Conservation (phyloP, 2,888 invertebrate species). For the Chrysolina americana region DNA sequence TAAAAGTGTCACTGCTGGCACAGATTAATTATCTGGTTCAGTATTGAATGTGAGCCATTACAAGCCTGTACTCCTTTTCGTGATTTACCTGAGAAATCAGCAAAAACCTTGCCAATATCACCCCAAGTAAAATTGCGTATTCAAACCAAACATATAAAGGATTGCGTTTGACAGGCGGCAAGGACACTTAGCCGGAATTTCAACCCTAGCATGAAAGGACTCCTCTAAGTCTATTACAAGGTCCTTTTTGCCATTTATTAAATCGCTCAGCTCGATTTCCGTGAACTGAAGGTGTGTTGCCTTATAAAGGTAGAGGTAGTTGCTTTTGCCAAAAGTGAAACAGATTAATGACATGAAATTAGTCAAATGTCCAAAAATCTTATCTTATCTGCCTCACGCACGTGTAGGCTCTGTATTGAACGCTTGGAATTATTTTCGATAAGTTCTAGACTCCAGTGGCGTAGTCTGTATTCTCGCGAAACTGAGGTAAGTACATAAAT, state of each 20-base stretch:
- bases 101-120: constrained; percentile 14
- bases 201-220: constrained; percentile 52
- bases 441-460: constrained; percentile 38
- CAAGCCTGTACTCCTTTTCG: neutral
- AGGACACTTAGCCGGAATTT: constrained; percentile 45
- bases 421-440: constrained; percentile 49
- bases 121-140: constrained; percentile 2
- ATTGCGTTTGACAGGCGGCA: constrained; percentile 29
- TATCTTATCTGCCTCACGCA: constrained; percentile 63
- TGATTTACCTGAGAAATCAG: neutral
- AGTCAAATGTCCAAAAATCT: constrained; percentile 68
- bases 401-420: constrained; percentile 57
- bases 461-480: neutral
- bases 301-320: constrained; percentile 60
- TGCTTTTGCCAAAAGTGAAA: constrained; percentile 64
- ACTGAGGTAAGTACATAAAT: too few relatives aligned
- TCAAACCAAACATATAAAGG: neutral
- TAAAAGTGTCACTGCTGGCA: too few relatives aligned
- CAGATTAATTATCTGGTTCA: too few relatives aligned
- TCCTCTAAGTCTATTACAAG: constrained; percentile 52
- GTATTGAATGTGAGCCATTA: too few relatives aligned
- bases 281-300: constrained; percentile 60
- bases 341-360: constrained; percentile 67
- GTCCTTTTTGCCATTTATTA: constrained; percentile 57
- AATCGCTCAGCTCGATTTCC: constrained; percentile 58